A percentile compares a stretch with the other conserved stretches of the same genome.
These are phyloP conservation scores for Calephelis perditalis DNA, from an alignment of 2,888 invertebrate genomes.

Conservation along the genomic window DNA sequence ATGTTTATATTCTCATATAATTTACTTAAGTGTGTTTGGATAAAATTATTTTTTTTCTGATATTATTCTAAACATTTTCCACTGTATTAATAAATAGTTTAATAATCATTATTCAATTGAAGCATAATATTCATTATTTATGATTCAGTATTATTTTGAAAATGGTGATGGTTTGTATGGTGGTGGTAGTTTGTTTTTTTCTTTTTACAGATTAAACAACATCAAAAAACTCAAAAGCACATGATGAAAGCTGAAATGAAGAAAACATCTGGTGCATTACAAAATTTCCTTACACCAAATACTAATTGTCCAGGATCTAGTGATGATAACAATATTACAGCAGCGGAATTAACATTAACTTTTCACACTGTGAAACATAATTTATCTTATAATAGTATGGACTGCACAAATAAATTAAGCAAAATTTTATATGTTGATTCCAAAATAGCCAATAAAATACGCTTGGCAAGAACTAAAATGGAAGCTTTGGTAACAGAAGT, in stretches of 20 bases:
- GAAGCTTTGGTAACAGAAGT: slow-evolving; percentile 27
- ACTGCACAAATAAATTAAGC: slow-evolving; percentile 20
- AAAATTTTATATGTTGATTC: slow-evolving; percentile 19
- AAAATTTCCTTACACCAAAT: slow-evolving; percentile 7
- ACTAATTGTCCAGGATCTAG: background rate
- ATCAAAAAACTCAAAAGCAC: slow-evolving; percentile 10
- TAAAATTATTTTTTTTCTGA: slow-evolving; percentile 1
- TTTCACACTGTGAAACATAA: slow-evolving; percentile 33
- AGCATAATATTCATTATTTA: slow-evolving; percentile 4
- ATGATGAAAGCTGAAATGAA: slow-evolving; percentile 13
- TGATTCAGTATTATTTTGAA: slow-evolving; percentile 4
- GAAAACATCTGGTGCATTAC: slow-evolving; percentile 1
- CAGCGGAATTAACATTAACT: slow-evolving; percentile 26
- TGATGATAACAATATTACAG: slow-evolving; percentile 14
- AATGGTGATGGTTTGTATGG: slow-evolving; percentile 1
- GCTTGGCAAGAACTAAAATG: slow-evolving; percentile 23
- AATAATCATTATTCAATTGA: slow-evolving; percentile 1
- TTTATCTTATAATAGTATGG: slow-evolving; percentile 32
- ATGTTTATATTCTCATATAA: slow-evolving; percentile 7
- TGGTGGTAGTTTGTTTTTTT: slow-evolving; percentile 1
- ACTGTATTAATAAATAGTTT: slow-evolving; percentile 1
- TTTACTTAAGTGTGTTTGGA: slow-evolving; percentile 1
- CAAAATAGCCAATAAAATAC: slow-evolving; percentile 17
- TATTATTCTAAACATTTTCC: slow-evolving; percentile 1
- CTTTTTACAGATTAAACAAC: slow-evolving; percentile 15